Evolutionary conservation across 2,113 vertebrate genomes (phyloP).

Genomic region (Crotalus viridis): DNA sequence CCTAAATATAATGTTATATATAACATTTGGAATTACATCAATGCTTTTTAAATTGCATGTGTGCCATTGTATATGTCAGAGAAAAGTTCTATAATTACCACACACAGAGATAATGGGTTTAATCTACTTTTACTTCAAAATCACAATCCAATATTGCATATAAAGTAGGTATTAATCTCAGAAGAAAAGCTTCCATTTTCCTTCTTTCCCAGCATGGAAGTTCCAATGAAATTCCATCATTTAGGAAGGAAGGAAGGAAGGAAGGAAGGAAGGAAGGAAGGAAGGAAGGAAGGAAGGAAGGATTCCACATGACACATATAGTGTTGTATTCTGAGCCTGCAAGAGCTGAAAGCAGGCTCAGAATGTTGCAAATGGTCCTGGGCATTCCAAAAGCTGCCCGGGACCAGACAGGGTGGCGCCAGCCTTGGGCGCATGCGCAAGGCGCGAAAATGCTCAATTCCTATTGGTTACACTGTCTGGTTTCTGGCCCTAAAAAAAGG

Average conservation of each 20-base stretch:
- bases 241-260: not conserved
- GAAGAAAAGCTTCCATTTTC: not conserved
- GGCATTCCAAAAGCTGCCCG: too few species aligned
- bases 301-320: too few species aligned
- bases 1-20: not conserved
- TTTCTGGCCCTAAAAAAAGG: too few species aligned
- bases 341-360: too few species aligned
- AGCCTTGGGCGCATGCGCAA: too few species aligned
- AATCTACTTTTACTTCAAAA: too few species aligned
- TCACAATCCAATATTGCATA: not conserved
- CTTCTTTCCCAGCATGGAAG: not conserved
- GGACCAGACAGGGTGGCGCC: too few species aligned
- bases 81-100: not conserved
- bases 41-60: not conserved
- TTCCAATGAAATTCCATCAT: not conserved
- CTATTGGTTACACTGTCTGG: too few species aligned
- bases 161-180: not conserved
- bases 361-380: too few species aligned
- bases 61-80: not conserved
- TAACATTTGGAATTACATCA: conserved; percentile 3
- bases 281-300: not conserved
- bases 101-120: not conserved
- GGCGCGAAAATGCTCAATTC: too few species aligned
- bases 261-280: not conserved
- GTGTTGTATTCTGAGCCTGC: not conserved